phyloP scores from a whole-genome alignment of 1,140 invertebrate genomes.

The Papilio polyxenes region DNA sequence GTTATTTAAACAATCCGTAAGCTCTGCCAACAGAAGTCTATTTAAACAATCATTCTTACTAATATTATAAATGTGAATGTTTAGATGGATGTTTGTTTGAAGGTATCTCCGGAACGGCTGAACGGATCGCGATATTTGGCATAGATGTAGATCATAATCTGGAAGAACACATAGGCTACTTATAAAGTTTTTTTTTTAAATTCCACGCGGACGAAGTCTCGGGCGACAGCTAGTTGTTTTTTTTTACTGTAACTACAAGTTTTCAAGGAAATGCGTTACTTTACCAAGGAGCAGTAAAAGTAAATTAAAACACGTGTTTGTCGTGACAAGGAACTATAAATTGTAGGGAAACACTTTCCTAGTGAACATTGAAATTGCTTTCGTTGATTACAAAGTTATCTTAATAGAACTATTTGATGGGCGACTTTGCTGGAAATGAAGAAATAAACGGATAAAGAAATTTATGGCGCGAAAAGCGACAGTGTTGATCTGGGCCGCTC shows the following conservation, averaged over 20 bases:
- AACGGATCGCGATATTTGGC: neutral
- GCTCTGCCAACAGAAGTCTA: no score
- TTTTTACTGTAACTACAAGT: neutral
- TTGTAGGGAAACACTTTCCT: neutral
- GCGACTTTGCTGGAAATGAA: neutral
- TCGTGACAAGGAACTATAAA: conserved; percentile 17
- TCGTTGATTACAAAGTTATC: conserved; percentile 5
- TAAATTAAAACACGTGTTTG: conserved; percentile 15
- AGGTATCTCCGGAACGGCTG: no score
- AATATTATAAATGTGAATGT: no score
- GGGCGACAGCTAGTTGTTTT: neutral
- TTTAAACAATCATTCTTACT: no score
- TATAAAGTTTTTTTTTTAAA: no score
- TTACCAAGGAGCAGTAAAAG: neutral
- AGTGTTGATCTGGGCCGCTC: no score
- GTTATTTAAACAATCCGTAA: no score
- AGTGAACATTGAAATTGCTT: conserved; percentile 18
- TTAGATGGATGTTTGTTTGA: no score
- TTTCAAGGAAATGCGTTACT: neutral
- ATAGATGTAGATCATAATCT: neutral
- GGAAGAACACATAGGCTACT: no score
- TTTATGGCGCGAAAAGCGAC: no score
- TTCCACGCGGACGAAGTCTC: no score
- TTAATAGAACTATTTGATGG: conserved; percentile 11
- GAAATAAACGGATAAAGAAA: no score